A percentile compares a stretch with the other conserved stretches of the same genome.
Evolutionary conservation across 2,797 vertebrate species (phyloP).

Genomic region (Mionectes olivaceus): DNA sequence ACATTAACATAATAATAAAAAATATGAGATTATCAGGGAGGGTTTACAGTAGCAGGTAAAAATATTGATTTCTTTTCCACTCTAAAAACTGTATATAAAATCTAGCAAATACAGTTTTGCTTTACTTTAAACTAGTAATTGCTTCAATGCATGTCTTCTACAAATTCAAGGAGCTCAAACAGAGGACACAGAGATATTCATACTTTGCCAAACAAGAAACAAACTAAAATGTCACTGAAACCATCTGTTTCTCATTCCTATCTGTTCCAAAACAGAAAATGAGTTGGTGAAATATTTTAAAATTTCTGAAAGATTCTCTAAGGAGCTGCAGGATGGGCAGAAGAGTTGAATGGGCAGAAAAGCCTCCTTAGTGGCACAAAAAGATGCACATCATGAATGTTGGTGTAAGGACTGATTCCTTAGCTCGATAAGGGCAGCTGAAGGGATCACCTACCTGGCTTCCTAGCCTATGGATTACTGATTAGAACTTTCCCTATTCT

Average conservation of each 20-base stretch:
- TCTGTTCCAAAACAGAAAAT: not conserved
- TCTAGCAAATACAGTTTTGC: not conserved
- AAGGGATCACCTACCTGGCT: not conserved
- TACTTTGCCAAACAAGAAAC: not conserved
- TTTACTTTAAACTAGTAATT: not conserved
- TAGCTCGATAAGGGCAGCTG: not conserved
- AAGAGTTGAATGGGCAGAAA: not conserved
- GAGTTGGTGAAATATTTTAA: not conserved
- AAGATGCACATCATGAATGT: fast-evolving
- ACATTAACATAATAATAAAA: not conserved
- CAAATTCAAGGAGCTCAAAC: not conserved
- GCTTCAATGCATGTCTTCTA: not conserved
- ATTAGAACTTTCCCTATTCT: not conserved
- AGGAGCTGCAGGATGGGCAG: not conserved
- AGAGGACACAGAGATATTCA: not conserved
- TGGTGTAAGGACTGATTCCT: not conserved
- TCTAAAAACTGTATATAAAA: not conserved
- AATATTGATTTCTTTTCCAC: not conserved
- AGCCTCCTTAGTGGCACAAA: not conserved
- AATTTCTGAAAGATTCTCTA: not conserved
- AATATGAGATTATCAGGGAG: not conserved
- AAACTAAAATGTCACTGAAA: not conserved
- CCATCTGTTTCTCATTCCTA: not conserved
- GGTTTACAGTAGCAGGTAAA: not conserved
- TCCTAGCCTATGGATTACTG: not conserved